Base-by-base conservation (phyloP, 2,797 vertebrate genomes). In the Phalanger gymnotis region DNA sequence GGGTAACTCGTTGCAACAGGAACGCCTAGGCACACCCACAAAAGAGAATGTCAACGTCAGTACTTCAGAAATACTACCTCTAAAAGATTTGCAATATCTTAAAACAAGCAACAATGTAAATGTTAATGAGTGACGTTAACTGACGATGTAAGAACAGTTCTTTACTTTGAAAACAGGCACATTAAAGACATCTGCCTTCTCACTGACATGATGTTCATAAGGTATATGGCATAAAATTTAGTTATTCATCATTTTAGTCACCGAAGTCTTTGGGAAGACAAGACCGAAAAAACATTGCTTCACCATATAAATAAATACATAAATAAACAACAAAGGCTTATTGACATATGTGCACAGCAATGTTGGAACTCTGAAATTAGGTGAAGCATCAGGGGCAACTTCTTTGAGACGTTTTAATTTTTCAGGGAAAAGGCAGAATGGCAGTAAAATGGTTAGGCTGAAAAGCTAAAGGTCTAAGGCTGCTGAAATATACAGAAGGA, bases 351-450 rank as follows among this genome's bases (percentile, higher is more conserved):
- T 81, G 40, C 40, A 87, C 25, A 47, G 40, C 22, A 87, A 9
- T 87, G 4, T 27, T 87, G 40, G 40, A 51, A 51, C 40, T 87
- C 27, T 87, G 73, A 27, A 53, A 28, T 1, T 53, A 53, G 92
- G n/a, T 16, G 31, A 31, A 28, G 28, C 9, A 19, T 19, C 14
- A 92, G 91, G 16, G 1, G 28, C 2, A 54, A 51, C 30, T 90
- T 31, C 30, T 53, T 87, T 53, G 53, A 93, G 58, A 54, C 22
- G 91, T 30, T 30, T 92, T 53, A 54, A 92, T 47, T 92, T 95
- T 91, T 47, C 73, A 51, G 92, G 94, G 91, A 40, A 94, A 94
- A 19, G 27, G 3, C 30, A 92, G 81, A 54, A 66, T 54, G 92
- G 52, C 51, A 94, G 53, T 31, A 53, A 93, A 90, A 27, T 34